phyloP scores from a whole-genome alignment of 2,113 vertebrate species.

The Chaenocephalus aceratus region DNA sequence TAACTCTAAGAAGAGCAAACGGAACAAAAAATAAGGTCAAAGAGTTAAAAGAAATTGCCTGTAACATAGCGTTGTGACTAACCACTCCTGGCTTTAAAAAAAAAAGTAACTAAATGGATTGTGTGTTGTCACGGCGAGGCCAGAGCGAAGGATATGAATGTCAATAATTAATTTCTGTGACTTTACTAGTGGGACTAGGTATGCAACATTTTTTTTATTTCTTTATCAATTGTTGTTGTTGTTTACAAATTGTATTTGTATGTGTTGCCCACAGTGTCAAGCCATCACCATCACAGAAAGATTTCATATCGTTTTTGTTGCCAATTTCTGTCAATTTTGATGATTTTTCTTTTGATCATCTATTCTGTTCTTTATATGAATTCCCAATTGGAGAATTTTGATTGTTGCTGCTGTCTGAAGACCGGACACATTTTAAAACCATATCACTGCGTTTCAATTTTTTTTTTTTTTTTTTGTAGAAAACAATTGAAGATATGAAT shows the following conservation, averaged over 20 bases:
- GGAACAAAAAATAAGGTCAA: conserved; percentile 74
- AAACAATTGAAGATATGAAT: too few relatives aligned
- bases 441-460: conserved; percentile 48
- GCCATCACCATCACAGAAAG: conserved; percentile 36
- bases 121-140: conserved; percentile 70
- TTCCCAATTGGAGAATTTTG: conserved; percentile 5
- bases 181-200: conserved; percentile 73
- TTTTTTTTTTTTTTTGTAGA: background rate
- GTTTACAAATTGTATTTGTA: conserved; percentile 73
- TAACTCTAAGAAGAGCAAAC: conserved; percentile 83
- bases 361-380: conserved; percentile 19
- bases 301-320: conserved; percentile 33
- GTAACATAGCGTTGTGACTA: conserved; percentile 91
- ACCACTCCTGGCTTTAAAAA: conserved; percentile 85
- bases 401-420: conserved; percentile 61
- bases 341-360: background rate
- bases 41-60: conserved; percentile 80
- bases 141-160: conserved; percentile 77
- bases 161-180: conserved; percentile 74
- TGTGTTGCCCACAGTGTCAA: conserved; percentile 76
- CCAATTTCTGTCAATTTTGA: conserved; percentile 58
- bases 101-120: conserved; percentile 53
- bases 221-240: conserved; percentile 44
- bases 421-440: conserved; percentile 49
- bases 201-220: conserved; percentile 75